Percentiles rank a stretch among this genome's conserved stretches.
These are phyloP conservation scores for Eucriotettix oculatus DNA, from an alignment of 2,888 invertebrate genomes.

Conservation along the genomic window DNA sequence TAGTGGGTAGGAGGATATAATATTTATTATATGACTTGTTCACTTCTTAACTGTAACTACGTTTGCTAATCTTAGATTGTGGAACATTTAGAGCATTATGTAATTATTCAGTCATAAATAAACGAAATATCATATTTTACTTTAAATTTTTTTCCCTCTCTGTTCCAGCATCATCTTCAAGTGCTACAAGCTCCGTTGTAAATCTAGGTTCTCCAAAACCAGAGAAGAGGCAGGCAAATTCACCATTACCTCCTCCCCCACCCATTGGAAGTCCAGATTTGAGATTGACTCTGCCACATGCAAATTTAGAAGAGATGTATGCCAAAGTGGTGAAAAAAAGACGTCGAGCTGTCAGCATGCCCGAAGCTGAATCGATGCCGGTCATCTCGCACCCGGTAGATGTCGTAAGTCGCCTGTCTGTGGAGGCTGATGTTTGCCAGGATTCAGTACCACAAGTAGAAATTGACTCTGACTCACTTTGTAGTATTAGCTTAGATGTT, in stretches of 20 bases:
- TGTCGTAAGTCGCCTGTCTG: neutral
- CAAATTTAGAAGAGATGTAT: constrained; percentile 74
- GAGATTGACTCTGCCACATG: constrained; percentile 21
- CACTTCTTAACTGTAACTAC: no score
- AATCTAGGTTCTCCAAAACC: constrained; percentile 76
- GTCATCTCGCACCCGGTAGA: neutral
- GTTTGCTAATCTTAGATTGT: no score
- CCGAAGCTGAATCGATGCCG: neutral
- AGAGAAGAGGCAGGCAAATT: constrained; percentile 78
- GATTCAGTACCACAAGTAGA: neutral
- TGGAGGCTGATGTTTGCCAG: neutral
- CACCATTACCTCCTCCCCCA: constrained; percentile 70
- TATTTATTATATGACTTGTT: no score
- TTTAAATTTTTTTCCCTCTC: neutral
- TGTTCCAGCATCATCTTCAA: constrained; percentile 47
- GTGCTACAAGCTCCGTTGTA: constrained; percentile 49
- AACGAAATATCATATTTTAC: no score
- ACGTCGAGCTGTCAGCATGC: constrained; percentile 10
- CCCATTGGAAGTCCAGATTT: constrained; percentile 24
- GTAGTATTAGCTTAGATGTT: neutral
- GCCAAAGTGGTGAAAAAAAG: constrained; percentile 67
- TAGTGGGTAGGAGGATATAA: no score
- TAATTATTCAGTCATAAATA: no score
- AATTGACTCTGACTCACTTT: neutral
- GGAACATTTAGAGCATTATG: no score